Evolutionary conservation across 2,888 invertebrate species (phyloP).

Genomic region (Hyles lineata): DNA sequence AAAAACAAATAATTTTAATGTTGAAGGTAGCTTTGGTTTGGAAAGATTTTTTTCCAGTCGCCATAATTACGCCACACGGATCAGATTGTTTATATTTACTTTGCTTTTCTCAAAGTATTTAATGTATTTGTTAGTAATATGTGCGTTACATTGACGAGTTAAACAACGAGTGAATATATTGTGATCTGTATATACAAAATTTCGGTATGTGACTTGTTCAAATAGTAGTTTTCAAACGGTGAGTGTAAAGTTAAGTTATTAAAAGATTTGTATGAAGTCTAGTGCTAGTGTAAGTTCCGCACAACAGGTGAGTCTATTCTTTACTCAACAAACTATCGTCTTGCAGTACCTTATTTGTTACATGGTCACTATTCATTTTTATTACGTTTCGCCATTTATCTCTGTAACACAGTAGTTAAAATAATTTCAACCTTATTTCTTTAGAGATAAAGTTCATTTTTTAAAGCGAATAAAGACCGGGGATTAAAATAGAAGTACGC

Average conservation of each 20-base stretch:
- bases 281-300: conserved; percentile 42
- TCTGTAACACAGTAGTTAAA: background rate
- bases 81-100: no score
- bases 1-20: no score
- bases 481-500: conserved; percentile 32
- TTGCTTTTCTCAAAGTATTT: no score
- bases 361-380: conserved; percentile 49
- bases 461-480: background rate
- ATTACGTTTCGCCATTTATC: conserved; percentile 39
- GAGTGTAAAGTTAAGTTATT: conserved; percentile 3
- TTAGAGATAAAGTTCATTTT: conserved; percentile 1
- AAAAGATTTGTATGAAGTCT: background rate
- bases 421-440: background rate
- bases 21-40: no score
- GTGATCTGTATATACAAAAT: no score
- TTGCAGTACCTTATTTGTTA: conserved; percentile 48
- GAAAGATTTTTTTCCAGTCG: no score
- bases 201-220: background rate
- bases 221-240: background rate
- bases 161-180: no score
- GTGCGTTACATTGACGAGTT: no score
- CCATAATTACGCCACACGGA: no score
- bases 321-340: conserved; percentile 43
- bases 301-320: conserved; percentile 51
- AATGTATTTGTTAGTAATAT: no score